These are phyloP conservation scores for Hassar affinis DNA, from an alignment of 2,113 vertebrate species.

Conservation along the genomic window DNA sequence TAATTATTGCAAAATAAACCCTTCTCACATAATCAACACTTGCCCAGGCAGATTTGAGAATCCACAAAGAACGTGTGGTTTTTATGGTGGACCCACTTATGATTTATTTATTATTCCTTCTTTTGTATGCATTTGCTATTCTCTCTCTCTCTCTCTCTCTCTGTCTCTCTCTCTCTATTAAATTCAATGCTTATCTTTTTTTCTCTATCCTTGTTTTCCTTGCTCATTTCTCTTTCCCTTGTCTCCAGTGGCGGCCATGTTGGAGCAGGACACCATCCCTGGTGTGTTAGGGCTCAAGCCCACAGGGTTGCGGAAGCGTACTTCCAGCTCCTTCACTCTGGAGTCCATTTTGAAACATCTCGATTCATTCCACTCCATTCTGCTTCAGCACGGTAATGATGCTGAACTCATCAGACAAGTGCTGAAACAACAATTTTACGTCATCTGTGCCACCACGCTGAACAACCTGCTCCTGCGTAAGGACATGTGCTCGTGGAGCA, in stretches of 20 bases:
- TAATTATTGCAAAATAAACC: too few species aligned
- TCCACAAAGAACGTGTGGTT: neutral
- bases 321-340: constrained; percentile 83
- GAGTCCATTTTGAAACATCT: constrained; percentile 88
- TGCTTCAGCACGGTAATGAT: constrained; percentile 89
- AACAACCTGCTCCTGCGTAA: constrained; percentile 95
- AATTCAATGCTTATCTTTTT: neutral
- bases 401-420: constrained; percentile 85
- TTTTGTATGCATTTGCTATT: neutral
- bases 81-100: neutral
- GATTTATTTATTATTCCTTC: neutral
- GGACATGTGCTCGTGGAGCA: constrained; percentile 99
- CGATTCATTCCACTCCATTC: constrained; percentile 81
- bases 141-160: neutral
- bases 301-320: constrained; percentile 88
- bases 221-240: neutral
- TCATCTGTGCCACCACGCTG: constrained; percentile 84
- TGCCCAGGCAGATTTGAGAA: neutral
- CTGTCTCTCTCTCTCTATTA: neutral
- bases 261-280: constrained; percentile 91
- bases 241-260: constrained; percentile 85
- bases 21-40: neutral
- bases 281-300: constrained; percentile 91
- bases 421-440: constrained; percentile 91
- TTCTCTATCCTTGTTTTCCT: neutral